Conservation (phyloP, 2,797 vertebrate genomes). For the Harpagifer antarcticus region DNA sequence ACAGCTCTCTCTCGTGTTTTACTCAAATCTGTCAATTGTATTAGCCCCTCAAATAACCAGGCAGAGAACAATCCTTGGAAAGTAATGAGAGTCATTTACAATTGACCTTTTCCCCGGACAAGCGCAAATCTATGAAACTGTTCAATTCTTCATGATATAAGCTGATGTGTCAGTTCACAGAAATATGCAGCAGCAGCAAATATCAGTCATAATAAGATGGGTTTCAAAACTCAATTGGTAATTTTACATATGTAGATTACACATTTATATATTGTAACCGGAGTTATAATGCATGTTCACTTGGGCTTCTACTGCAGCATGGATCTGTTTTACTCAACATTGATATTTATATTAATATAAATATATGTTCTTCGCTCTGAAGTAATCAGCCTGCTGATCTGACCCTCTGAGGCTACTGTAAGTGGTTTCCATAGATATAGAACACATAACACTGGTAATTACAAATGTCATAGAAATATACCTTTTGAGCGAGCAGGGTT, state of each 20-base stretch:
- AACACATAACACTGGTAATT: not conserved
- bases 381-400: constrained; percentile 8
- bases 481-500: not conserved
- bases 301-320: constrained; percentile 4
- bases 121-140: constrained; percentile 18
- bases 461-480: not conserved
- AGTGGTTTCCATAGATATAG: not conserved
- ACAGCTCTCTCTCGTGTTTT: not conserved
- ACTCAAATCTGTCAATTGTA: not conserved
- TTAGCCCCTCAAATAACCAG: not conserved
- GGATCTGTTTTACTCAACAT: not conserved
- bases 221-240: constrained; percentile 47
- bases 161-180: constrained; percentile 11
- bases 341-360: constrained; percentile 44
- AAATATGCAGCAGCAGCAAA: constrained; percentile 31
- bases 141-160: constrained; percentile 26
- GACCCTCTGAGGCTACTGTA: constrained; percentile 17
- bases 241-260: constrained; percentile 54
- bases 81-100: constrained; percentile 25
- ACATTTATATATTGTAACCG: constrained; percentile 12
- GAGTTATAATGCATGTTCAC: constrained; percentile 9
- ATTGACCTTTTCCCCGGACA: constrained; percentile 32
- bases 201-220: constrained; percentile 30
- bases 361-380: constrained; percentile 1
- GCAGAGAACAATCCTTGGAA: not conserved